These are phyloP conservation scores for Whitmania pigra DNA, from an alignment of 1,140 invertebrate species.

Conservation along the genomic window DNA sequence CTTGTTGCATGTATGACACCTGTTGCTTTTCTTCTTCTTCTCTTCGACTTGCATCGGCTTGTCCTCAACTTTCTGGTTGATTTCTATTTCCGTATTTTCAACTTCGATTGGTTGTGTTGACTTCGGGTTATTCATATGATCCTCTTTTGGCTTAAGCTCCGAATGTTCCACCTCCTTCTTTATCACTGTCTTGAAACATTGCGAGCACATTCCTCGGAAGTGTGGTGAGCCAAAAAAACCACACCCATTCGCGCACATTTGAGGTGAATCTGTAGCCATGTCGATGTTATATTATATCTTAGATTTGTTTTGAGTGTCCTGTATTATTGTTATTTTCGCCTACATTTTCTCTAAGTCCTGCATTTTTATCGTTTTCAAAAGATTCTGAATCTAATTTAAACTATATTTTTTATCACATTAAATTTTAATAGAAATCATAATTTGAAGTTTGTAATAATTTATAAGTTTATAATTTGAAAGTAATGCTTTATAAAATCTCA, in stretches of 20 bases:
- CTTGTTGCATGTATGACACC: conserved; percentile 91
- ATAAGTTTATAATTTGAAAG: too few species aligned
- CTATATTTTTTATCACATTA: too few species aligned
- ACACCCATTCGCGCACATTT: not conserved
- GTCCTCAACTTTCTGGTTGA: not conserved
- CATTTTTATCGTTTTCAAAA: too few species aligned
- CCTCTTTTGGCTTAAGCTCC: not conserved
- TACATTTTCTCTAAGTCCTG: too few species aligned
- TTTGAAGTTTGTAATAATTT: too few species aligned
- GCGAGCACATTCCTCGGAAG: conserved; percentile 30
- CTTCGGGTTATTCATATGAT: not conserved
- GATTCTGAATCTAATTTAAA: too few species aligned
- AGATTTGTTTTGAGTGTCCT: too few species aligned
- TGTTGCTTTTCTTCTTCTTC: conserved; percentile 64
- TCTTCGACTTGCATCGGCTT: not conserved
- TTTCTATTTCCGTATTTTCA: not conserved
- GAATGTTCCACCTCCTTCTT: conserved; percentile 10
- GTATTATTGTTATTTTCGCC: too few species aligned
- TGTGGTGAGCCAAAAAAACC: conserved; percentile 13
- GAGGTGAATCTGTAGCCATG: too few species aligned
- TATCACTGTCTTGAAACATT: conserved; percentile 23
- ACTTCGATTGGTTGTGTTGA: not conserved
- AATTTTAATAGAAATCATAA: too few species aligned
- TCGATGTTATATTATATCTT: too few species aligned
- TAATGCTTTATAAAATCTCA: too few species aligned